Conservation (phyloP, 1,140 invertebrate genomes). For the Metaphire vulgaris region DNA sequence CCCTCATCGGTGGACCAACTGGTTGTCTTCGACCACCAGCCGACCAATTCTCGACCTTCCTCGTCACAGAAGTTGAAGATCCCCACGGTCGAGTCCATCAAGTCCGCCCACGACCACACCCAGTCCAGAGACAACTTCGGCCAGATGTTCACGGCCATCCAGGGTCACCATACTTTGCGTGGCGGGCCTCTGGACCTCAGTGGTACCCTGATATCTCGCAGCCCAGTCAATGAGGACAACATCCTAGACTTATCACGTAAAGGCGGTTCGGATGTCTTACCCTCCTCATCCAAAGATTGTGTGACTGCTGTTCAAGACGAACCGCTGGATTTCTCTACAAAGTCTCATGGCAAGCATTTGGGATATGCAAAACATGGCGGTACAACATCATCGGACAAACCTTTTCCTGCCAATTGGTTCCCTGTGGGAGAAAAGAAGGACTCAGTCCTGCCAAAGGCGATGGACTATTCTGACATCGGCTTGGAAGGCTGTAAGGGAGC, state of each 20-base stretch:
- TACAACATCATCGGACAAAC: too few species aligned
- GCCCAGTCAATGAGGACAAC: neutral
- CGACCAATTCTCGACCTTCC: neutral
- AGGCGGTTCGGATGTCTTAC: conserved; percentile 1
- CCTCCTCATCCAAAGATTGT: conserved; percentile 6
- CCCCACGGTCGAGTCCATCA: neutral
- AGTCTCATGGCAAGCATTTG: too few species aligned
- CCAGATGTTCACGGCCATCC: conserved; percentile 29
- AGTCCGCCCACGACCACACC: neutral
- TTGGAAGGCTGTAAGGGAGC: too few species aligned
- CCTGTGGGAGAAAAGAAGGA: too few species aligned
- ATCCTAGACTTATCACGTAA: conserved; percentile 11
- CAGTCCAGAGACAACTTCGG: conserved; percentile 23
- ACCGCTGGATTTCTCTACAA: conserved; percentile 43
- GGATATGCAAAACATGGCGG: too few species aligned
- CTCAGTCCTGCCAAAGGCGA: too few species aligned
- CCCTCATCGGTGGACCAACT: neutral
- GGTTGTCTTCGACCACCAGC: neutral
- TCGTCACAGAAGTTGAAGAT: neutral
- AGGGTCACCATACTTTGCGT: conserved; percentile 6
- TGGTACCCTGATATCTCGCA: neutral
- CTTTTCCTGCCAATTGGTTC: too few species aligned
- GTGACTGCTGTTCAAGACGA: conserved; percentile 31
- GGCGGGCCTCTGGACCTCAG: conserved; percentile 3
- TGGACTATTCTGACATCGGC: too few species aligned